Evolutionary conservation across 2,113 vertebrate genomes (phyloP), one percentile per base, ranked within the genome.

Genomic region (Stigmatopora argus): DNA sequence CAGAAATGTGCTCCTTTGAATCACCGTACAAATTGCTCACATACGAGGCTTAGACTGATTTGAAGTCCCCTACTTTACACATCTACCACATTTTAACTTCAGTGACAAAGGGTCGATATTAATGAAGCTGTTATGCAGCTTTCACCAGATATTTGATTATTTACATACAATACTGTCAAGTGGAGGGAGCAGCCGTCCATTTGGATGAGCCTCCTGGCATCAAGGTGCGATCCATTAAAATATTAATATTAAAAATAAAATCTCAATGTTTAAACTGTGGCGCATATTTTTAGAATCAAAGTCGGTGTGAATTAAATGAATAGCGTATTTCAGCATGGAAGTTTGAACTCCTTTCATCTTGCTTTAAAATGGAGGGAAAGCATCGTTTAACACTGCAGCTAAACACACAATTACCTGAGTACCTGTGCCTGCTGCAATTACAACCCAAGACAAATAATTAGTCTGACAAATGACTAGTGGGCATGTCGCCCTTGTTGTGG

Each of bases 361-460:
- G 61, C 73, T 77, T 82, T 74, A 72, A 83, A 86, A 86, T 78
- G 79, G 86, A 88, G 73, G 81, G 77, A 89, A 86, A 87, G 86
- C 81, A 80, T 84, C 81, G 85, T 81, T 90, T 87, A 88, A 89
- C 88, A 86, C 79, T 64, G 79, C 82, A 87, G 85, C 86, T 86
- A 78, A 83, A 84, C 80, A 89, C 82, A 85, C 88, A 89, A 87
- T 89, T 89, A 91, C 89, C 87, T 89, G 88, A 81, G 82, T 91
- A 91, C 89, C 90, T 91, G 90, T 86, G 89, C 86, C 74, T 81
- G 71, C 82, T 80, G 88, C 88, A 89, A 89, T 91, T 89, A 89
- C 88, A 81, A 84, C 85, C 85, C 84, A 88, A 89, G 89, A 89
- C 89, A 90, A 90, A 90, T 90, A 91, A 91, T 91, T 91, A 91